Evolutionary conservation across 2,797 vertebrate genomes (phyloP).

Genomic region (Acanthurus leucopareius): DNA sequence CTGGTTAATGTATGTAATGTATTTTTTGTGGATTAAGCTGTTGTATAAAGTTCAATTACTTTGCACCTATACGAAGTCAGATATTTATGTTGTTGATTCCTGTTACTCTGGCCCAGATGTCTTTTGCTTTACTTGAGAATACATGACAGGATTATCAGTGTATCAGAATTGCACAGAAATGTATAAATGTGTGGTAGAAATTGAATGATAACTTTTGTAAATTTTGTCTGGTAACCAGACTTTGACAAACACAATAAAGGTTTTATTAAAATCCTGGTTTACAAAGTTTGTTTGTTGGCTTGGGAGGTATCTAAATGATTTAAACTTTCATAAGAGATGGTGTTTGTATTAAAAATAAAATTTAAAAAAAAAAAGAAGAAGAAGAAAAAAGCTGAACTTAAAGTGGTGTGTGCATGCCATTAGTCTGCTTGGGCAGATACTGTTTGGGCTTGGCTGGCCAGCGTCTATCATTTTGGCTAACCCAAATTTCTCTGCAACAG

Average conservation of each 20-base stretch:
- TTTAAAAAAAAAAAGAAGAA: too few relatives aligned
- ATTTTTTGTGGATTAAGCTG: constrained; percentile 76
- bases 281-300: constrained; percentile 9
- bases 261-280: constrained; percentile 74
- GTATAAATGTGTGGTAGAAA: constrained; percentile 81
- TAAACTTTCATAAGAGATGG: too few relatives aligned
- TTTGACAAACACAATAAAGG: constrained; percentile 86
- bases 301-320: too few relatives aligned
- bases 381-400: too few relatives aligned
- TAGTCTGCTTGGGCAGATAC: too few relatives aligned
- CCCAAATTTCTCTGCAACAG: too few relatives aligned
- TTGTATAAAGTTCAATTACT: constrained; percentile 79
- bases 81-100: constrained; percentile 82
- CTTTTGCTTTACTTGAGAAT: constrained; percentile 54
- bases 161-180: constrained; percentile 81
- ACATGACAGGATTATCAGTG: constrained; percentile 55
- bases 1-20: constrained; percentile 69
- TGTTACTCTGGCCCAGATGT: constrained; percentile 64
- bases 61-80: constrained; percentile 63
- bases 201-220: constrained; percentile 85
- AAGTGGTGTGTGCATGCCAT: too few relatives aligned
- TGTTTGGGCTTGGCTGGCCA: too few relatives aligned
- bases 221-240: constrained; percentile 90
- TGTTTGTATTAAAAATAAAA: too few relatives aligned
- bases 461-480: too few relatives aligned